Evolutionary conservation across 2,113 vertebrate species (phyloP).

Genomic region (Lampris megalopsis): DNA sequence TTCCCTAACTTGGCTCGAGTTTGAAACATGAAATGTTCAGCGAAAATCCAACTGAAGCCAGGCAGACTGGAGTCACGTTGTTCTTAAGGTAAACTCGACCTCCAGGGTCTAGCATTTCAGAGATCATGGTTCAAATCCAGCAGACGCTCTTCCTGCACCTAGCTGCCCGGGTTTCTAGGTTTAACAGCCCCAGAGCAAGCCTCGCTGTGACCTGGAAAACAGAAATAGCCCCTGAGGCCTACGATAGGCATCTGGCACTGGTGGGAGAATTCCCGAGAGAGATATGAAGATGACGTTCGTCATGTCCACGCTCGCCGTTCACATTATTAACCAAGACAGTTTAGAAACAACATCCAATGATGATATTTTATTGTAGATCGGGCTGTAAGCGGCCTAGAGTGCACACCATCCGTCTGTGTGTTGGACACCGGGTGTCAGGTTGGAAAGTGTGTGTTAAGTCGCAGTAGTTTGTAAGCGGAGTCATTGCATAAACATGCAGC

Average conservation of each 20-base stretch:
- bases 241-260: conserved; percentile 76
- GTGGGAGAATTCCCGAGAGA: conserved; percentile 72
- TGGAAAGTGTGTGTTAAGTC: conserved; percentile 53
- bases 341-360: conserved; percentile 24
- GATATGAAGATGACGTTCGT: conserved; percentile 65
- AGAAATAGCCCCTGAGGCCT: conserved; percentile 76
- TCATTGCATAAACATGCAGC: conserved; percentile 37
- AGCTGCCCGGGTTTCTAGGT: conserved; percentile 52
- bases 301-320: conserved; percentile 61
- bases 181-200: conserved; percentile 9
- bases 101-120: background rate
- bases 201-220: conserved; percentile 57
- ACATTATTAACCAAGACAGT: conserved; percentile 51
- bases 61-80: too few species aligned
- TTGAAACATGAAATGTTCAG: too few species aligned
- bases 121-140: background rate
- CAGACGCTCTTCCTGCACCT: background rate
- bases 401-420: conserved; percentile 9
- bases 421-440: conserved; percentile 43
- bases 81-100: background rate
- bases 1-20: too few species aligned
- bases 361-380: background rate
- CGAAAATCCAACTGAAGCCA: too few species aligned
- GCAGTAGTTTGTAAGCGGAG: conserved; percentile 41
- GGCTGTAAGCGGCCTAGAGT: background rate